phyloP scores from a whole-genome alignment of 2,888 invertebrate species.

The Phalangium opilio region DNA sequence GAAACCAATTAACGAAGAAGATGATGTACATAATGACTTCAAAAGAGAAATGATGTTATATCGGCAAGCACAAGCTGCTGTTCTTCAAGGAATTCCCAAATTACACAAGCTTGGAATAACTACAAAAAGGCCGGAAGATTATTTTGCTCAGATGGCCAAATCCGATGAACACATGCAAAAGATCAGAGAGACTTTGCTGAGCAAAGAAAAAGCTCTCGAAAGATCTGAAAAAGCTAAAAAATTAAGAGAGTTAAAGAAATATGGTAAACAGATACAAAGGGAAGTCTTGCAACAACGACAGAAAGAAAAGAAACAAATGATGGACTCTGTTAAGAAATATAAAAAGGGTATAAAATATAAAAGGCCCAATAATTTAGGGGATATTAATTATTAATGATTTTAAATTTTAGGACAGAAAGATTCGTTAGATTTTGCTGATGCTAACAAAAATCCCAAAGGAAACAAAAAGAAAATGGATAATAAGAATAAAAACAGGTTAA shows the following conservation, averaged over 20 bases:
- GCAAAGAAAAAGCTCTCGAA: slow-evolving; percentile 68
- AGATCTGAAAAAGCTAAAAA: slow-evolving; percentile 79
- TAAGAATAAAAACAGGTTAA: not conserved
- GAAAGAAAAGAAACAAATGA: slow-evolving; percentile 76
- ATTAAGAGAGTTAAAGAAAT: slow-evolving; percentile 75
- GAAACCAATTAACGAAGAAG: slow-evolving; percentile 20
- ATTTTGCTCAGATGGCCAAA: slow-evolving; percentile 98
- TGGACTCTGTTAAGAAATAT: slow-evolving; percentile 84
- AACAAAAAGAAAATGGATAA: not conserved
- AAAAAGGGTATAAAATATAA: slow-evolving; percentile 46
- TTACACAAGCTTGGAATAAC: slow-evolving; percentile 57
- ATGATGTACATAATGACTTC: slow-evolving; percentile 51
- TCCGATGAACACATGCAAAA: slow-evolving; percentile 95
- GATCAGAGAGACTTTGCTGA: slow-evolving; percentile 57
- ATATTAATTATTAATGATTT: not conserved
- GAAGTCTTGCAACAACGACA: slow-evolving; percentile 70
- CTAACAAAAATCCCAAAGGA: not conserved
- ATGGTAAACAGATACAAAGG: slow-evolving; percentile 65
- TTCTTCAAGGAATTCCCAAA: slow-evolving; percentile 58
- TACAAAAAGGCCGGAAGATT: slow-evolving; percentile 82
- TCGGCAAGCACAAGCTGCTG: slow-evolving; percentile 51
- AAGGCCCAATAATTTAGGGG: not conserved
- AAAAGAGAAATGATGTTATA: slow-evolving; percentile 65
- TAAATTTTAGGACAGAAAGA: slow-evolving; percentile 1
- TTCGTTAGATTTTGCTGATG: not conserved